These are phyloP conservation scores for Cataglyphis altisquamis DNA, from an alignment of 2,888 invertebrate species.

Conservation along the genomic window DNA sequence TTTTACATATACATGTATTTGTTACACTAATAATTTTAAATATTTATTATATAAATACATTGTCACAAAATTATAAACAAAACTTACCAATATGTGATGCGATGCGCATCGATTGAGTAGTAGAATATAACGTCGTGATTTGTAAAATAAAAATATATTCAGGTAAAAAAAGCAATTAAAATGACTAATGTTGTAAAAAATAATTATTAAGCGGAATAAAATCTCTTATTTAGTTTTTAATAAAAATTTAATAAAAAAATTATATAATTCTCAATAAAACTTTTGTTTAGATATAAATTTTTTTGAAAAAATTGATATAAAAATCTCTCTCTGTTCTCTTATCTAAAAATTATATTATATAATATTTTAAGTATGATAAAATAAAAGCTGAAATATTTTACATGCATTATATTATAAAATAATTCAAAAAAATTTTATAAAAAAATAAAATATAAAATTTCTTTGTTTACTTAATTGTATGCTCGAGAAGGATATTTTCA, in stretches of 20 bases:
- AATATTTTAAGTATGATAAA: not conserved
- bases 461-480: not conserved
- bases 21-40: too few relatives aligned
- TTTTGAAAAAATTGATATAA: not conserved
- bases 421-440: not conserved
- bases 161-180: too few relatives aligned
- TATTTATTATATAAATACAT: too few relatives aligned
- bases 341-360: not conserved
- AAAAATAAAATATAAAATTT: not conserved
- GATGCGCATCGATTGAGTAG: too few relatives aligned
- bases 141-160: too few relatives aligned
- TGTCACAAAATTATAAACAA: too few relatives aligned
- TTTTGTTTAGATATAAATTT: not conserved
- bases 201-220: too few relatives aligned
- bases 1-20: too few relatives aligned
- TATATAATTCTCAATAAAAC: not conserved
- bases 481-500: slow-evolving; percentile 11
- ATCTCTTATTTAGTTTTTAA: not conserved
- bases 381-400: not conserved
- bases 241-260: not conserved
- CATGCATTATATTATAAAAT: too few relatives aligned
- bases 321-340: not conserved
- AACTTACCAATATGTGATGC: too few relatives aligned
- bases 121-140: too few relatives aligned
- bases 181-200: too few relatives aligned